Evolutionary conservation across 2,797 vertebrate species (phyloP).

Genomic region (Argentina silus): DNA sequence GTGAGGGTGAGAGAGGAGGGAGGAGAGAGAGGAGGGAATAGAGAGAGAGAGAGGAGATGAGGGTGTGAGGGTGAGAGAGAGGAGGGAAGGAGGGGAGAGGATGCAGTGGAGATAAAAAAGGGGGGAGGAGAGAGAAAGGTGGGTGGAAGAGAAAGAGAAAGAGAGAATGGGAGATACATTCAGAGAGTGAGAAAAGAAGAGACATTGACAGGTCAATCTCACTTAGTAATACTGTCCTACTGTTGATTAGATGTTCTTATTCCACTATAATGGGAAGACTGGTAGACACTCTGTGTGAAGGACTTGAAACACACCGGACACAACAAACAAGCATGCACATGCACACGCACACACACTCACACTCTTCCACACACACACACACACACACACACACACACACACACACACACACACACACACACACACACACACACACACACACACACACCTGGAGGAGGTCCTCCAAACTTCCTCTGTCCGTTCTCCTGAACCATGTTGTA

Average conservation of each 20-base stretch:
- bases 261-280: too few relatives aligned
- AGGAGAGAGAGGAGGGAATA: not conserved
- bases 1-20: not conserved
- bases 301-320: not conserved
- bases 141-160: too few relatives aligned
- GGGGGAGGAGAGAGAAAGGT: too few relatives aligned
- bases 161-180: too few relatives aligned
- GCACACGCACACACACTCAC: not conserved
- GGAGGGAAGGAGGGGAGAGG: too few relatives aligned
- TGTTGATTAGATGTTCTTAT: too few relatives aligned
- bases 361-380: not conserved
- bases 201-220: too few relatives aligned
- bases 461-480: conserved; percentile 94
- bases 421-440: not conserved
- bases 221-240: too few relatives aligned
- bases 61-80: too few relatives aligned
- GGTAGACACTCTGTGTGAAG: not conserved
- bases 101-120: not conserved
- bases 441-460: conserved; percentile 89
- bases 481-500: conserved; percentile 95
- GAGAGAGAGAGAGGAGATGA: not conserved
- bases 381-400: not conserved
- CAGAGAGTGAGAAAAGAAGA: too few relatives aligned
- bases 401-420: not conserved
- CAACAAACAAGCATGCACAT: too few relatives aligned